Conservation (phyloP, 2,113 vertebrate species). For the Antechinus stuartii region DNA sequence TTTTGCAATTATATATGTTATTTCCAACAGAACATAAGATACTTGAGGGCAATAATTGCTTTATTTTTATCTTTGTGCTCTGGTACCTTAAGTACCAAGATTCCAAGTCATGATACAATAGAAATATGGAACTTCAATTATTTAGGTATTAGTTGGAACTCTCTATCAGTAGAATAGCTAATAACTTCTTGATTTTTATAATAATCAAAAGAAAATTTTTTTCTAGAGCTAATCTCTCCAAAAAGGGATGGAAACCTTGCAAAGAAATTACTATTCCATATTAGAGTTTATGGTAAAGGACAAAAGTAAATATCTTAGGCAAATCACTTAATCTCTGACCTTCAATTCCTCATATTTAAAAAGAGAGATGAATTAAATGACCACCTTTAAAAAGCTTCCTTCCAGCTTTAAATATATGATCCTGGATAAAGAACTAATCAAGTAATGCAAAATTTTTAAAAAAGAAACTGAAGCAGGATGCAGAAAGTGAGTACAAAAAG, state of each 20-base stretch:
- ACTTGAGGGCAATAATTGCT: background rate
- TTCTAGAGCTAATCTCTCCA: background rate
- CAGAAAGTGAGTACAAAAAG: background rate
- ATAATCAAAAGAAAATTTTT: background rate
- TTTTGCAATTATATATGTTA: too few relatives aligned
- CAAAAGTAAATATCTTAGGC: background rate
- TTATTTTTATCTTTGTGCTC: too few relatives aligned
- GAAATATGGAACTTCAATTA: background rate
- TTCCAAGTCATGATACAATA: background rate
- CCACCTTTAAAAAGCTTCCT: background rate
- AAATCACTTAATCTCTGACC: background rate
- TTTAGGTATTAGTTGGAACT: too few relatives aligned
- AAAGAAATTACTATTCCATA: background rate
- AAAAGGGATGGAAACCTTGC: background rate
- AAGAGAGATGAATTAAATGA: background rate
- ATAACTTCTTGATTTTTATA: background rate
- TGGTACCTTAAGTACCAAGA: too few relatives aligned
- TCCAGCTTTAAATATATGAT: background rate
- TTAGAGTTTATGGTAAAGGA: too few relatives aligned
- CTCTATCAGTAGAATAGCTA: background rate
- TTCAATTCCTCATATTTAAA: background rate
- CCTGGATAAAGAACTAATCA: background rate
- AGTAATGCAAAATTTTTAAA: background rate
- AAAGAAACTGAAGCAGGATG: background rate
- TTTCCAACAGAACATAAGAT: background rate